Base-by-base conservation (phyloP, 2,113 vertebrate genomes). In the Setophaga petechia region DNA sequence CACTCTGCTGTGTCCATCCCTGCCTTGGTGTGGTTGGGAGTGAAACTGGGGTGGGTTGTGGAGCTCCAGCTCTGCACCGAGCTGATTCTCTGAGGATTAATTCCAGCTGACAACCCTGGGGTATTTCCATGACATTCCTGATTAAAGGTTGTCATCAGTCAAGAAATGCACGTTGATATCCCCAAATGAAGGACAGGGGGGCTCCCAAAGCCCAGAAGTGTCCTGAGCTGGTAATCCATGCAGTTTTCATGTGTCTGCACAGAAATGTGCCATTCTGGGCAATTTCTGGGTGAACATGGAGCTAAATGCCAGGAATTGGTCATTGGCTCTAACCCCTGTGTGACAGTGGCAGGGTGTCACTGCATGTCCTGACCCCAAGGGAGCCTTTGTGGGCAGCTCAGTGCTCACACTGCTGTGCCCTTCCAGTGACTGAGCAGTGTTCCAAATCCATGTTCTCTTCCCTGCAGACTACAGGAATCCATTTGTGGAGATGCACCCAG, bases 391-490 rank as follows among this genome's bases (percentile, higher is more conserved):
- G 68, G 65, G 68, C 66, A 62, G 6, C 4, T 20, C 19, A 8
- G 22, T 0, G 5, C 75, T 46, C 39, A 11, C 63, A 12, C 6
- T 21, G 9, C 47, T 25, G 37, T 13, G 43, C 17, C 52, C 27
- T 31, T 25, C 35, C 82, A 51, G 39, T 4, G 37, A 5, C 3
- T 31, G 33, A 68, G 41, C 52, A 43, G 41, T 28, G 85, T 62
- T 35, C 35, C 61, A 62, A 74, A 67, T 11, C 39, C 6, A 1
- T 63, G 17, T 65, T 80, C 43, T 95, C 13, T 27, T 67, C 73
- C 47, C 44, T 43, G 57, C 96, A 99, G 99, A 99, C 96, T 95
- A 97, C 12, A 69, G 69, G 25, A 97, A 98, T 30, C 98, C 98
- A 0, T 99, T 99, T 87, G 97, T 99, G 89, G 87, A 98, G 28